phyloP scores from a whole-genome alignment of 2,797 vertebrate species.

The Gallirallus australis region DNA sequence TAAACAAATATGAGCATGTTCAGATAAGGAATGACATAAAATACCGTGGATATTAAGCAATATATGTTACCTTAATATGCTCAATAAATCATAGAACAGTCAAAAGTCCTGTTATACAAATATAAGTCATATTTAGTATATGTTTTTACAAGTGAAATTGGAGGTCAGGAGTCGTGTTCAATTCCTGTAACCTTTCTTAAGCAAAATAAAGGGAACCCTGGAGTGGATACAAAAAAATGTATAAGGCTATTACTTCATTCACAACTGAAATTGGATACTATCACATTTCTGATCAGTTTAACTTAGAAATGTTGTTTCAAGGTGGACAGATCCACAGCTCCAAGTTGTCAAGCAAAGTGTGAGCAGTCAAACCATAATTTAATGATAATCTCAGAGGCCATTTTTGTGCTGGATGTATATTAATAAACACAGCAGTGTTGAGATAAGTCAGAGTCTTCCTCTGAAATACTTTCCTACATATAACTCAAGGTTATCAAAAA shows the following conservation, averaged over 20 bases:
- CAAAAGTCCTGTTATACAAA: neutral
- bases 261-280: neutral
- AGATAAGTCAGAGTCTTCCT: neutral
- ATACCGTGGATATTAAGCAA: neutral
- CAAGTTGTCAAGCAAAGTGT: neutral
- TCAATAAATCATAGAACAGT: neutral
- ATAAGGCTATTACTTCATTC: neutral
- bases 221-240: neutral
- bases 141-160: neutral
- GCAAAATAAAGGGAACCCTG: neutral
- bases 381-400: neutral
- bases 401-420: neutral
- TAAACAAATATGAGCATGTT: neutral
- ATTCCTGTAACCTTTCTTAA: neutral
- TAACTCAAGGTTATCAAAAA: neutral
- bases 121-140: neutral
- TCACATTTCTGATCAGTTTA: neutral
- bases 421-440: neutral
- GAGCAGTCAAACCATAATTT: neutral
- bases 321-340: neutral
- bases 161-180: neutral
- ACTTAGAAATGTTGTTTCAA: neutral
- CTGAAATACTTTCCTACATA: neutral
- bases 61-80: neutral
- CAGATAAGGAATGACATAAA: neutral